Conservation (phyloP, 2,888 invertebrate genomes). For the Minunthozetes semirufus region DNA sequence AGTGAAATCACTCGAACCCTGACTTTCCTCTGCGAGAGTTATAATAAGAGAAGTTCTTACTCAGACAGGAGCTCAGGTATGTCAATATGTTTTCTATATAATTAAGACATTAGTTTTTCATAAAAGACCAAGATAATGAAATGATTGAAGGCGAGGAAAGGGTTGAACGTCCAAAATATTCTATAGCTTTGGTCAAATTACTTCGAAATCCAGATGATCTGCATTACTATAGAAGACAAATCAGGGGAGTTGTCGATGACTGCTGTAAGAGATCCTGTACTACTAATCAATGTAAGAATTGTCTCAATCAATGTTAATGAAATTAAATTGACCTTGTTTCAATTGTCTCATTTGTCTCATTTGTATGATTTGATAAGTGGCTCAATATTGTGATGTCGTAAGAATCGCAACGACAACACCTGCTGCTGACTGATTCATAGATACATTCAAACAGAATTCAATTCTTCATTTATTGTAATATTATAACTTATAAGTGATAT, state of each 20-base stretch:
- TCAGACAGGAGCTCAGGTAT: neutral
- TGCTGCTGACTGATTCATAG: neutral
- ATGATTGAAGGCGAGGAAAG: neutral
- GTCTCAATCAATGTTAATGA: neutral
- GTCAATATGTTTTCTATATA: no score
- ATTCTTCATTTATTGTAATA: no score
- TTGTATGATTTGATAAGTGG: neutral
- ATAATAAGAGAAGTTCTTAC: constrained; percentile 13
- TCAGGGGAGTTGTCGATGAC: constrained; percentile 15
- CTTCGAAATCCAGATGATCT: neutral
- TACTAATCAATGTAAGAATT: neutral
- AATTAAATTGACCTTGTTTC: neutral
- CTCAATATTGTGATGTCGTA: constrained; percentile 10
- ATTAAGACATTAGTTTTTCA: neutral
- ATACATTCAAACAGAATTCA: no score
- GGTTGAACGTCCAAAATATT: neutral
- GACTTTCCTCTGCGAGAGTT: constrained; percentile 16
- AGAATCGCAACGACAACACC: neutral
- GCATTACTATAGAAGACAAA: neutral
- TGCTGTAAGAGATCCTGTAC: constrained; percentile 12
- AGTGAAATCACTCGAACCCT: neutral
- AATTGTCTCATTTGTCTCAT: neutral
- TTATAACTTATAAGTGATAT: no score
- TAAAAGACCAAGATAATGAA: neutral
- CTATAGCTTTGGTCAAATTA: neutral